Conservation (phyloP, 2,888 invertebrate genomes). For the Fragum fragum region DNA sequence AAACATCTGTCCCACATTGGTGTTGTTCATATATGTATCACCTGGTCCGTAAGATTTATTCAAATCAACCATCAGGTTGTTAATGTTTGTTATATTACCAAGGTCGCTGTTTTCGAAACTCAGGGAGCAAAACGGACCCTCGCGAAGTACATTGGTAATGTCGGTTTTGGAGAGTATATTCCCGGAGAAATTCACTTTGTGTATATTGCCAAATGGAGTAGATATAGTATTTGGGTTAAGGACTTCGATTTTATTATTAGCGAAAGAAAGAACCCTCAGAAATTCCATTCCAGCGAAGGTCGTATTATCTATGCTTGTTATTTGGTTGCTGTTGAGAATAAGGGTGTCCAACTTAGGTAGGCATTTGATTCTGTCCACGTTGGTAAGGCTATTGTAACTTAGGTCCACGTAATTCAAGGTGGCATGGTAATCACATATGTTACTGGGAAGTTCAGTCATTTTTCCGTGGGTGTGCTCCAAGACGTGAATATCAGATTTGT, state of each 20-base stretch:
- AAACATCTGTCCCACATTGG: slow-evolving; percentile 24
- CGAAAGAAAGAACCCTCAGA: slow-evolving; percentile 36
- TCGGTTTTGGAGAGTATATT: slow-evolving; percentile 38
- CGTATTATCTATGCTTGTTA: slow-evolving; percentile 29
- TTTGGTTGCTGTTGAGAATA: slow-evolving; percentile 34
- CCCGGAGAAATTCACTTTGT: slow-evolving; percentile 32
- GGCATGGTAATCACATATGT: slow-evolving; percentile 39
- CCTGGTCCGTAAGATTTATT: slow-evolving; percentile 35
- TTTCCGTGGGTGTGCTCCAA: slow-evolving; percentile 28
- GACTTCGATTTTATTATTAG: slow-evolving; percentile 34
- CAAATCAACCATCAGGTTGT: neutral
- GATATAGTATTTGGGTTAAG: slow-evolving; percentile 36
- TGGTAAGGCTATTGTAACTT: slow-evolving; percentile 31
- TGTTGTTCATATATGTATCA: slow-evolving; percentile 21
- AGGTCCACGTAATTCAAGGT: slow-evolving; percentile 39
- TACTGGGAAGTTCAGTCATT: slow-evolving; percentile 35
- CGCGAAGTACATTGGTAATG: slow-evolving; percentile 37
- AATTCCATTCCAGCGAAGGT: slow-evolving; percentile 39
- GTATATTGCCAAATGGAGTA: slow-evolving; percentile 35
- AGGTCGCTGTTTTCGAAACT: slow-evolving; percentile 30
- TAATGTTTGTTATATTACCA: slow-evolving; percentile 5
- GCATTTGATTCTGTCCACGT: slow-evolving; percentile 29
- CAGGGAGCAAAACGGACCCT: slow-evolving; percentile 41
- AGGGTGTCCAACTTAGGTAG: slow-evolving; percentile 42
- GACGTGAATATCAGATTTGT: neutral